Base-by-base conservation (phyloP, 2,888 invertebrate species). In the Catotricha subobsoleta region DNA sequence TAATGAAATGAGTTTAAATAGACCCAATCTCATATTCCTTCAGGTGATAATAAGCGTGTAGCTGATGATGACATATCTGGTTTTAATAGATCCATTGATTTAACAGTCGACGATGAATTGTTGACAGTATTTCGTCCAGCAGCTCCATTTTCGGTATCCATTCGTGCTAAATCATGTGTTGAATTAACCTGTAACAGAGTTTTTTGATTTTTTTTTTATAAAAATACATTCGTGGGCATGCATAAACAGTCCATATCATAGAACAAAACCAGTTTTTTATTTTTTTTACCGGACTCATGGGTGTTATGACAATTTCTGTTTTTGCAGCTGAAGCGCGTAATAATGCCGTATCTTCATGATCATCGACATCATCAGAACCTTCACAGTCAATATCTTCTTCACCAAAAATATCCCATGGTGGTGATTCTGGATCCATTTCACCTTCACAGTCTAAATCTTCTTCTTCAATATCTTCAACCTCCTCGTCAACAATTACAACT, bases 331-430 rank as follows among this genome's bases (percentile, higher is more conserved):
- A 67, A 55, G 65, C 52, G 47, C 67, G 64, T 47, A 71, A 56
- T 48, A 71, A 59, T 41, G 70, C 68, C 45, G 69, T 69, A 53
- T 69, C 68, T 53, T 69, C 69, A 47, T 62, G 63, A 49, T 65
- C 65, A 50, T 67, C 66, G 48, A 62, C 60, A 48, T 66, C 64
- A 44, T 59, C 59, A 33, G 58, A 59, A 46, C 64, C 64, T 41
- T 58, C 62, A 51, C 66, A 63, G 31, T 52, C 56, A 43, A 62
- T 62, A 46, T 56, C 58, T 45, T 61, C 64, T 38, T 48, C 49
- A 47, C 60, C 62, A 48, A 64, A 62, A 45, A 60, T 57, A 51
- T 65, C 63, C 65, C 65, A 65, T 33, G 63, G 58, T 28, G 63
- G 62, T 29, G 60, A 62, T 49, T 62, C 61, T 21, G 60, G 59